phyloP scores from a whole-genome alignment of 2,888 invertebrate species.

The Meloe dianella region DNA sequence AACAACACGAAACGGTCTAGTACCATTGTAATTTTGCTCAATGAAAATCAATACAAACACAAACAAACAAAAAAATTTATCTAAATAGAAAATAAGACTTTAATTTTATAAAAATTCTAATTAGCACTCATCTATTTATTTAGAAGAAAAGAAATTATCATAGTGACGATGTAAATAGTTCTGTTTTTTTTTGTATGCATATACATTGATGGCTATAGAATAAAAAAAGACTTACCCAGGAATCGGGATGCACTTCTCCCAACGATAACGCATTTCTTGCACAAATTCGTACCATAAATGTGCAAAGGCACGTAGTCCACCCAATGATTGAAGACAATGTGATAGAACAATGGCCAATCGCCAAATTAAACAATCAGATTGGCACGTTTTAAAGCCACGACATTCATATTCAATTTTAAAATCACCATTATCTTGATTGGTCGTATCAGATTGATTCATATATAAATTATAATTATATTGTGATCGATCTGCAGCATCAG shows the following conservation, averaged over 20 bases:
- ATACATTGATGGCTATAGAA: neutral
- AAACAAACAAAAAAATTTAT: neutral
- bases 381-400: conserved; percentile 70
- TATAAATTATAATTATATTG: conserved; percentile 54
- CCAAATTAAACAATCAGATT: conserved; percentile 79
- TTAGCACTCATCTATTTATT: conserved; percentile 13
- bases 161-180: conserved; percentile 5
- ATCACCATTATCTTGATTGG: neutral
- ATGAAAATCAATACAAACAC: neutral
- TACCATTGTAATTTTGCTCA: conserved; percentile 68
- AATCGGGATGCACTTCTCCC: conserved; percentile 80
- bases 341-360: conserved; percentile 78
- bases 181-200: too few species aligned
- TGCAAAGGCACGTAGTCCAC: conserved; percentile 76
- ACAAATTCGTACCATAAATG: conserved; percentile 95
- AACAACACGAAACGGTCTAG: conserved; percentile 82
- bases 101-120: neutral
- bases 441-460: neutral
- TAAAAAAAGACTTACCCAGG: conserved; percentile 76
- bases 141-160: neutral
- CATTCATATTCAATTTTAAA: conserved; percentile 45
- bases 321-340: conserved; percentile 75
- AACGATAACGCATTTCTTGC: conserved; percentile 86
- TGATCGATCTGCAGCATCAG: conserved; percentile 78
- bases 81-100: neutral